Percentiles rank a stretch among this genome's conserved stretches.
Evolutionary conservation across 2,113 vertebrate genomes (phyloP).

Genomic region (Myrmophylax atrothorax): DNA sequence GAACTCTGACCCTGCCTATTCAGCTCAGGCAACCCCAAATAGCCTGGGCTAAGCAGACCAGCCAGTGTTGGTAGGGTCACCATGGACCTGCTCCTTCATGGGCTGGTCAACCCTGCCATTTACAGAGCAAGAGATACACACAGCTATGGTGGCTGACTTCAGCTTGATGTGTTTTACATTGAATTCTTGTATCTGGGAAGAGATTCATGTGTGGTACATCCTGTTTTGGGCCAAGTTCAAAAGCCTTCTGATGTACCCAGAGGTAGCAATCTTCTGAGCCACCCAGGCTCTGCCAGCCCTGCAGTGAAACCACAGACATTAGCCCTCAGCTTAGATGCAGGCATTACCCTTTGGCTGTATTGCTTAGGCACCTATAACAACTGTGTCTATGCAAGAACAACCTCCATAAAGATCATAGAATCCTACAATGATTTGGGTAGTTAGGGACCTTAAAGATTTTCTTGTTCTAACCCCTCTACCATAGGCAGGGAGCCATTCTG

Average conservation of each 20-base stretch:
- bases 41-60: not conserved
- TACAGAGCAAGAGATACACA: not conserved
- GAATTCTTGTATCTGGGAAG: not conserved
- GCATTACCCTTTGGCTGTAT: not conserved
- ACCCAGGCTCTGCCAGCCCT: not conserved
- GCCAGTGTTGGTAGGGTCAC: not conserved
- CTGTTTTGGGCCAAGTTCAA: not conserved
- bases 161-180: not conserved
- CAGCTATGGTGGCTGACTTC: not conserved
- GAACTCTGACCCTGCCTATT: not conserved
- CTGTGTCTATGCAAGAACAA: not conserved
- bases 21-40: not conserved
- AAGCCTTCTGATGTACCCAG: not conserved
- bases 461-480: not conserved
- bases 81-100: not conserved
- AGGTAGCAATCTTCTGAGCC: not conserved
- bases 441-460: not conserved
- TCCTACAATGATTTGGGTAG: not conserved
- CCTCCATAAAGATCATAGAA: not conserved
- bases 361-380: not conserved
- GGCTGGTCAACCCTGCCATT: not conserved
- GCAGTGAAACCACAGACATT: not conserved
- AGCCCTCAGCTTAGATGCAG: not conserved
- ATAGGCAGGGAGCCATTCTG: not conserved
- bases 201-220: not conserved